Conservation (phyloP, 1,140 invertebrate genomes). For the Drosophila serrata region DNA sequence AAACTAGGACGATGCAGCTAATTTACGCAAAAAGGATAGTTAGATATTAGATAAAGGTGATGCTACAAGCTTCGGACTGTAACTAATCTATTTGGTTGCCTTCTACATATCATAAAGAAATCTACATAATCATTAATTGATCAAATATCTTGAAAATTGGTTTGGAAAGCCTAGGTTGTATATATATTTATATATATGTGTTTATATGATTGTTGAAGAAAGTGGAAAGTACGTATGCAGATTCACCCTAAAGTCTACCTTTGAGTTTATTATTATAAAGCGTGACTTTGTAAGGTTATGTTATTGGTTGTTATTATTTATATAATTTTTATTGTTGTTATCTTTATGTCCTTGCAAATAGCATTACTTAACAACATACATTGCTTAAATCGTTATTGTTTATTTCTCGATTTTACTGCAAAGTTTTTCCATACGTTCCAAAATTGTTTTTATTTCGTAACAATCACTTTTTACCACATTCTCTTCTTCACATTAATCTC, state of each 20-base stretch:
- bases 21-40: not conserved
- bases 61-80: constrained; percentile 8
- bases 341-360: constrained; percentile 43
- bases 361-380: constrained; percentile 45
- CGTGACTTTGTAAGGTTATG: constrained; percentile 17
- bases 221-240: constrained; percentile 15
- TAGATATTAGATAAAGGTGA: constrained; percentile 5
- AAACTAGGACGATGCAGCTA: constrained; percentile 4
- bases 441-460: constrained; percentile 2
- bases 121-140: constrained; percentile 27
- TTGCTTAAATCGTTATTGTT: constrained; percentile 21
- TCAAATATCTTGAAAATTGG: constrained; percentile 17
- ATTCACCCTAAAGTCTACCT: constrained; percentile 37
- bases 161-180: constrained; percentile 16
- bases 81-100: constrained; percentile 28
- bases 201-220: constrained; percentile 26
- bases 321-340: constrained; percentile 1
- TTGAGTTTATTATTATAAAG: constrained; percentile 24
- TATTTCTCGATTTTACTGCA: constrained; percentile 7
- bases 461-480: constrained; percentile 8
- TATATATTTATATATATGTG: not conserved
- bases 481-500: not conserved
- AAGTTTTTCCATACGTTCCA: constrained; percentile 1
- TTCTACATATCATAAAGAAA: constrained; percentile 26
- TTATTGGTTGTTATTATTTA: constrained; percentile 12